phyloP scores from a whole-genome alignment of 2,888 invertebrate species.

The Apamea crenata region DNA sequence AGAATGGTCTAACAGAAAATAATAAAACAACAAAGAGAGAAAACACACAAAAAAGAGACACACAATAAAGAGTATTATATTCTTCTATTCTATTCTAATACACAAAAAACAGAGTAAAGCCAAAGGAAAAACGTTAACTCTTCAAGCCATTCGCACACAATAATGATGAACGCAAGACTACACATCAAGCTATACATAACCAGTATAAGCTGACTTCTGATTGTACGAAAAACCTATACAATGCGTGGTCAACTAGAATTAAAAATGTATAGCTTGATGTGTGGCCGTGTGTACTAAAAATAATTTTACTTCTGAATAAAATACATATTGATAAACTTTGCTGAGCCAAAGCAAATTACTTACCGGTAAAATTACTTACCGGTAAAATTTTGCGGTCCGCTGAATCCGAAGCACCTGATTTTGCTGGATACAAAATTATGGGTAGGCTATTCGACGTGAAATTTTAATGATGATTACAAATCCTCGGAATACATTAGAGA shows the following conservation, averaged over 20 bases:
- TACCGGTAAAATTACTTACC: conserved; percentile 20
- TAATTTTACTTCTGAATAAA: conserved; percentile 25
- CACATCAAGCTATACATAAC: too few species aligned
- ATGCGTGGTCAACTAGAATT: too few species aligned
- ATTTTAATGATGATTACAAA: conserved; percentile 52
- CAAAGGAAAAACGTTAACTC: neutral
- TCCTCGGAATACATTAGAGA: conserved; percentile 40
- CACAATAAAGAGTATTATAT: too few species aligned
- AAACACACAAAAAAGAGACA: neutral
- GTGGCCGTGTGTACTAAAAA: conserved; percentile 11
- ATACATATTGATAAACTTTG: conserved; percentile 40
- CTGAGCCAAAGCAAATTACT: conserved; percentile 26
- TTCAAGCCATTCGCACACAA: conserved; percentile 29
- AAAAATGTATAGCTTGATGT: too few species aligned
- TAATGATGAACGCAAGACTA: too few species aligned
- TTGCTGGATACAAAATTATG: conserved; percentile 47
- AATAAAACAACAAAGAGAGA: too few species aligned
- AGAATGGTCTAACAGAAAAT: neutral
- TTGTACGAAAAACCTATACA: too few species aligned
- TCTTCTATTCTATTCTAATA: too few species aligned
- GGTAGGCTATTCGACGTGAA: conserved; percentile 40
- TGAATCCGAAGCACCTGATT: conserved; percentile 59
- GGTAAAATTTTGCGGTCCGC: conserved; percentile 43
- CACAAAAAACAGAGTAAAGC: too few species aligned
- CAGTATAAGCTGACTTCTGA: too few species aligned